Conservation (phyloP, 2,888 invertebrate species). For the Plutella xylostella region DNA sequence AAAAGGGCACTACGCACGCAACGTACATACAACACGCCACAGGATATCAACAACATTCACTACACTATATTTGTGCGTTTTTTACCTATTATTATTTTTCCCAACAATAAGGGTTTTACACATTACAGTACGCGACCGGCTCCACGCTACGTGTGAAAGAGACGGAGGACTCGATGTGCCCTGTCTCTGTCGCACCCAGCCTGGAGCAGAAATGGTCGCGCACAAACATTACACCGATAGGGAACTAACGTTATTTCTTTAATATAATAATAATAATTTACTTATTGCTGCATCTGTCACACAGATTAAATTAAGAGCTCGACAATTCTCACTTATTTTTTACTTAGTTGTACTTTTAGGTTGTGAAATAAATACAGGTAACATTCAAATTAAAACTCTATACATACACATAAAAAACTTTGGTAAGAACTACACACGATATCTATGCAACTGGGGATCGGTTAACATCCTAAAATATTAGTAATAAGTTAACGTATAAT, state of each 20-base stretch:
- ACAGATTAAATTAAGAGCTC: slow-evolving; percentile 60
- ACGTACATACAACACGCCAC: background rate
- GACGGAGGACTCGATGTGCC: too few relatives aligned
- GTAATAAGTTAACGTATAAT: too few relatives aligned
- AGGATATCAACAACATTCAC: slow-evolving; percentile 19
- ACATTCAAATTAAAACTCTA: background rate
- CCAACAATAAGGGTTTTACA: slow-evolving; percentile 16
- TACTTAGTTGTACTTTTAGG: slow-evolving; percentile 42
- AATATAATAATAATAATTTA: slow-evolving; percentile 15
- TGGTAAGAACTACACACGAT: too few relatives aligned
- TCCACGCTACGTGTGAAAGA: too few relatives aligned
- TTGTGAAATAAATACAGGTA: slow-evolving; percentile 17
- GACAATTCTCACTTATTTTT: slow-evolving; percentile 50
- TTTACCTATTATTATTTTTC: slow-evolving; percentile 38
- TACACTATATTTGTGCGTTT: slow-evolving; percentile 67
- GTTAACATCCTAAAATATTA: too few relatives aligned
- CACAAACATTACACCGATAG: too few relatives aligned
- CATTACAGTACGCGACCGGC: too few relatives aligned
- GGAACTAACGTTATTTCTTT: slow-evolving; percentile 18
- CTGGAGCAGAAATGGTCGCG: too few relatives aligned
- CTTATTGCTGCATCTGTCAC: slow-evolving; percentile 65
- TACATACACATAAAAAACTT: background rate
- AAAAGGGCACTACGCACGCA: background rate
- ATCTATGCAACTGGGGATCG: too few relatives aligned
- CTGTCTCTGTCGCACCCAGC: too few relatives aligned